Base-by-base conservation (phyloP, 2,888 invertebrate genomes). In the Atrina japonica region DNA sequence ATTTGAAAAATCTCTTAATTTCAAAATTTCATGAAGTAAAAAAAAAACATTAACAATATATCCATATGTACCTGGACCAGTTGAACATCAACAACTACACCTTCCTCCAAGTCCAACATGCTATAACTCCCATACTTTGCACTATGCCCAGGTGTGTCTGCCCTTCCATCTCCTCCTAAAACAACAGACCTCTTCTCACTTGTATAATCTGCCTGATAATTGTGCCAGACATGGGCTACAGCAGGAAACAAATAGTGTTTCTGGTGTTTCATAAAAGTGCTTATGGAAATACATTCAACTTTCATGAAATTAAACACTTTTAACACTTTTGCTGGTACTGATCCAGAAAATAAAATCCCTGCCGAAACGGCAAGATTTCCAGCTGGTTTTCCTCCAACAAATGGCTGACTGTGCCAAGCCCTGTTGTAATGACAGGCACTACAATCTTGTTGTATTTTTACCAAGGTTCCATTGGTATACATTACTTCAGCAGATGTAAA, bases 91-190 rank as follows among this genome's bases (percentile, higher is more conserved):
- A 65, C 14, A 9, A 69, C 55, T 18, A 21, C 21, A 25, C 16
- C 30, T 6, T 47, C 23, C 2, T 56, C 30, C 21, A 56, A 18
- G 16, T 69, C 70, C 27, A 69, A 3, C n/a, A 65, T n/a, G 5
- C 29, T 64, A 27, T 69, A 65, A 9, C 29, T 40, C 5, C 70
- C 70, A 49, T 23, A 65, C 45, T 65, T 70, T 11, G 65, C 70
- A 55, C 58, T 45, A 27, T 70, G 64, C 9, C 70, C 61, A n/a
- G 41, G 70, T 52, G 50, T 27, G 68, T 41, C 55, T 45, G 27
- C 43, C 1, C 43, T 53, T 35, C 18, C 65, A 55, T 55, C 53
- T 65, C 25, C 70, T 55, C 43, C 66, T 7, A 27, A 16, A 18
- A 16, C 14, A 7, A 43, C 30, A n/a, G 43, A 40, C 21, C 23